Base-by-base conservation (phyloP, 2,113 vertebrate genomes). In the Corvus cornix region DNA sequence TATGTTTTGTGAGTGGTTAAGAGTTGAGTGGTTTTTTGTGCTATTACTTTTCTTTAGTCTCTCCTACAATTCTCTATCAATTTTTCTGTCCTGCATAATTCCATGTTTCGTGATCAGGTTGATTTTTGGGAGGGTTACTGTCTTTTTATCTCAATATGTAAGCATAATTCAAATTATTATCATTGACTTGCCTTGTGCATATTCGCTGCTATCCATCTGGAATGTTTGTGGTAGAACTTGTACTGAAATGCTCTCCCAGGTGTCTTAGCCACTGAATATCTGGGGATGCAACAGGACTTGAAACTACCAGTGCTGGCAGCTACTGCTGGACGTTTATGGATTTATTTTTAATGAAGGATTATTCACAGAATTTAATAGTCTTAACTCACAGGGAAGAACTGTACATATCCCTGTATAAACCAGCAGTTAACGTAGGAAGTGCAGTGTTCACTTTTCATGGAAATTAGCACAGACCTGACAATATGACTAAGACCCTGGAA, bases 281-380 rank as follows among this genome's bases (percentile, higher is more conserved):
- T 76, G 52, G 26, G 51, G 6, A 28, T 58, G 6, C 17, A 26
- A 14, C 7, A 68, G 31, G 15, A 56, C 23, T 23, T 0, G 0
- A 59, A 80, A 18, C 21, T 41, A 48, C 27, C 13, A 16, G 44
- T 56, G 8, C 10, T 73, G 87, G 17, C 30, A 85, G 23, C 23
- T 84, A 13, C 4, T 85, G n/a, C 3, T 68, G 28, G 8, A 59
- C 2, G 4, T 39, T 26, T 55, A 80, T 41, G 27, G 31, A 23
- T 77, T 81, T 10, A 7, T 87, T 81, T 44, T 66, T 78, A 81
- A 21, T 41, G 30, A 80, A 48, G 21, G 77, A 56, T 35, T 74
- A 48, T 7, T 63, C n/a, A 18, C 43, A 63, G 23, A 86, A 14
- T 67, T 75, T 62, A 58, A n/a, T 48, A 63, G 10, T 72, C 7